A percentile compares a stretch with the other conserved stretches of the same genome.
Conservation (phyloP, 2,113 vertebrate genomes). For the Pica pica region DNA sequence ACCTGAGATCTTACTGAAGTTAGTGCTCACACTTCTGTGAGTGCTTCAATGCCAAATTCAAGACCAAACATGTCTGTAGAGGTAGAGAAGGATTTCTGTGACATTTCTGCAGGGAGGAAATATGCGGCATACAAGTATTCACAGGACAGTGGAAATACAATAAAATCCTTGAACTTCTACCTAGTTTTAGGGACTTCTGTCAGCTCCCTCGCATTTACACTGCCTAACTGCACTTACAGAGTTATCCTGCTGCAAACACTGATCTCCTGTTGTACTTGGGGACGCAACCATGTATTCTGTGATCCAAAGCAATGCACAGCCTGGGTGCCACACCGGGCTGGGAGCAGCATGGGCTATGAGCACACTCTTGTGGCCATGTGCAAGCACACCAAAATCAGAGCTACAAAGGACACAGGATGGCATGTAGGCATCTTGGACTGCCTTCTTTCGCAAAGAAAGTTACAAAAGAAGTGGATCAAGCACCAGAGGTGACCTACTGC, state of each 20-base stretch:
- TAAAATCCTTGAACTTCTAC: neutral
- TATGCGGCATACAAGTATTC: neutral
- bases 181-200: neutral
- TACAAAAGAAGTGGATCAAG: neutral
- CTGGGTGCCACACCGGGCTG: fast-evolving
- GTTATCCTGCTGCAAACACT: neutral
- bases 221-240: neutral
- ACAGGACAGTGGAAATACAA: neutral
- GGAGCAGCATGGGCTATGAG: neutral
- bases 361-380: neutral
- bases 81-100: neutral
- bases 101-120: neutral
- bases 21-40: neutral
- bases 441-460: neutral
- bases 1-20: neutral
- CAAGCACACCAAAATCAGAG: neutral
- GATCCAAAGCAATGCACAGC: fast-evolving
- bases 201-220: neutral
- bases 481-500: neutral
- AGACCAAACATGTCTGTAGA: neutral
- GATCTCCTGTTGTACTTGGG: neutral
- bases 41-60: neutral
- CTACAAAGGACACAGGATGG: neutral
- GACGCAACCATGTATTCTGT: neutral
- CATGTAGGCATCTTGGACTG: neutral